A percentile compares a stretch with the other conserved stretches of the same genome.
These are phyloP conservation scores for Thecocarcelia acutangulata DNA, from an alignment of 2,888 invertebrate species.

Conservation along the genomic window DNA sequence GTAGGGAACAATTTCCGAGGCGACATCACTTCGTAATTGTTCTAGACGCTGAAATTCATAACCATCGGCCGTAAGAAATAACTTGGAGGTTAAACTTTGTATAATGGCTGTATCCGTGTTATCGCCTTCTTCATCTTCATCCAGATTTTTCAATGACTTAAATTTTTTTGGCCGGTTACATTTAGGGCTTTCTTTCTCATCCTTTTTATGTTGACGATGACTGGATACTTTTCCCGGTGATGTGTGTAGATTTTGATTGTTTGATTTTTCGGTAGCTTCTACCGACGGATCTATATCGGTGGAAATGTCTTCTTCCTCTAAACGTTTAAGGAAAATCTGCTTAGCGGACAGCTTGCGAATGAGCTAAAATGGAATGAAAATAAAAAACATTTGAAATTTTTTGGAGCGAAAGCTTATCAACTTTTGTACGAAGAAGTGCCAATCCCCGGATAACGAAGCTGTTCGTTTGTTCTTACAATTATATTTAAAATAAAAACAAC, in stretches of 20 bases:
- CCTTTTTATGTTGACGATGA: slow-evolving; percentile 48
- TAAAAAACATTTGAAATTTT: not conserved
- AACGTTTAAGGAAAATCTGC: slow-evolving; percentile 75
- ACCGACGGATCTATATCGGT: slow-evolving; percentile 71
- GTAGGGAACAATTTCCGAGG: slow-evolving; percentile 69
- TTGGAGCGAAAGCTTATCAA: not conserved
- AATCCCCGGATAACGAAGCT: too few species aligned
- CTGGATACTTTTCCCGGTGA: slow-evolving; percentile 46
- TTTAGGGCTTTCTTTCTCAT: slow-evolving; percentile 49
- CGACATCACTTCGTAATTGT: slow-evolving; percentile 70
- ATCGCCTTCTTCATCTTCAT: slow-evolving; percentile 75
- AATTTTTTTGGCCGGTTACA: slow-evolving; percentile 31
- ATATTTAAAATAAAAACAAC: too few species aligned
- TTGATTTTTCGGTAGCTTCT: slow-evolving; percentile 66
- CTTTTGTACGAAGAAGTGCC: too few species aligned
- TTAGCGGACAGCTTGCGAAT: slow-evolving; percentile 78
- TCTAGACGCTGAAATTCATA: slow-evolving; percentile 72
- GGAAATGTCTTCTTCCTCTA: slow-evolving; percentile 77
- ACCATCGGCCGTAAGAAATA: slow-evolving; percentile 72
- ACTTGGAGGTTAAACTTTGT: slow-evolving; percentile 70
- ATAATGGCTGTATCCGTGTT: slow-evolving; percentile 70
- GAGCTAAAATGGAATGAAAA: slow-evolving; percentile 72
- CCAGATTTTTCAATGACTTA: slow-evolving; percentile 33
- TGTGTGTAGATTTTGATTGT: slow-evolving; percentile 61
- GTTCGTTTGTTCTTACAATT: too few species aligned